Conservation (phyloP, 1,140 invertebrate species). For the Oreohelix idahoensis region DNA sequence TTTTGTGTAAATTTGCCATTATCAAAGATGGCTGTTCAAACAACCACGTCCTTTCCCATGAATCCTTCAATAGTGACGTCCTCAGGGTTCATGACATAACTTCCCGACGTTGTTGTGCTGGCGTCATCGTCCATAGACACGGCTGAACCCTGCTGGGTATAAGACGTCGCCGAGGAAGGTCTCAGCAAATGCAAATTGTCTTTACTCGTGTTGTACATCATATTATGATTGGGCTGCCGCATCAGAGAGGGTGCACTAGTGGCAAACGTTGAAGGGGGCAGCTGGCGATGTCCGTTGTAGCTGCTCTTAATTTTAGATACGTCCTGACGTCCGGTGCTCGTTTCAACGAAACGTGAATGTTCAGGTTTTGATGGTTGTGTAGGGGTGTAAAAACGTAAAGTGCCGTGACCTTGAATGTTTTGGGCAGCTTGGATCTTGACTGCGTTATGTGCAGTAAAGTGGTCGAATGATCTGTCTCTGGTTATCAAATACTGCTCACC, state of each 20-base stretch:
- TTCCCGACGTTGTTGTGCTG: slow-evolving; percentile 59
- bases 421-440: neutral
- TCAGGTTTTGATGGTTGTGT: neutral
- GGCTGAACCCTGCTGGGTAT: slow-evolving; percentile 13
- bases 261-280: neutral
- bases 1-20: too few relatives aligned
- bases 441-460: neutral
- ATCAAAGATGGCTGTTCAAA: too few relatives aligned
- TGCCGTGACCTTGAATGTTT: neutral
- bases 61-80: slow-evolving; percentile 50
- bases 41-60: slow-evolving; percentile 50
- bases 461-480: neutral
- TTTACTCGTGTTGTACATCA: neutral
- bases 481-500: neutral
- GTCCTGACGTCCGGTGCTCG: neutral
- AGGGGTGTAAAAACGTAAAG: neutral
- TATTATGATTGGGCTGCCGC: neutral
- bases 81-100: slow-evolving; percentile 58
- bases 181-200: neutral
- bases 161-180: slow-evolving; percentile 25
- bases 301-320: neutral
- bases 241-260: neutral
- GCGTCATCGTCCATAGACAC: slow-evolving; percentile 52
- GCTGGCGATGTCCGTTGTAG: neutral
- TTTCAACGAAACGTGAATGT: neutral